Conservation (phyloP, 2,888 invertebrate genomes). For the Chaitophorus viminalis region DNA sequence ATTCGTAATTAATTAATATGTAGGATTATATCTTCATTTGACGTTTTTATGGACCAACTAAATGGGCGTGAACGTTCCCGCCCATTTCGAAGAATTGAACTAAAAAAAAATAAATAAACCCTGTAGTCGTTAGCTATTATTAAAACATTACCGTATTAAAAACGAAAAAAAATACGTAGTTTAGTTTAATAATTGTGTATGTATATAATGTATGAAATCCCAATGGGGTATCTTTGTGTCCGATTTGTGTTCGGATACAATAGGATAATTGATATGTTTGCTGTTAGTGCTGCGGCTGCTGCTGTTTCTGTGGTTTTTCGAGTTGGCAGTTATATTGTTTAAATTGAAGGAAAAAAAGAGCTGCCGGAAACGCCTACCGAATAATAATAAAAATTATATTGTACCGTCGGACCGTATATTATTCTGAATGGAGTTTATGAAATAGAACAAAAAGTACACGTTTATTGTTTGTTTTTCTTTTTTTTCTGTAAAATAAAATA, state of each 20-base stretch:
- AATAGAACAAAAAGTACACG: conserved; percentile 61
- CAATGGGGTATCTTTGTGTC: conserved; percentile 62
- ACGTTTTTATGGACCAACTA: conserved; percentile 52
- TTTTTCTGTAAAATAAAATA: conserved; percentile 51
- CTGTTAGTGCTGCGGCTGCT: conserved; percentile 16
- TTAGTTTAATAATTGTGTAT: conserved; percentile 33
- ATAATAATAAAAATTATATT: conserved; percentile 62
- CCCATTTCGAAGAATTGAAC: conserved; percentile 35
- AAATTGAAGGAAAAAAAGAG: conserved; percentile 47
- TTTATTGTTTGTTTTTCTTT: conserved; percentile 48
- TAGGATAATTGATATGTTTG: conserved; percentile 61
- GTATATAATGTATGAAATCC: conserved; percentile 52
- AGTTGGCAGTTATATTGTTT: conserved; percentile 62
- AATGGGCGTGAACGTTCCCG: conserved; percentile 32
- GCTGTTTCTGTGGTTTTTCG: conserved; percentile 57
- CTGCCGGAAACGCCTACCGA: conserved; percentile 61
- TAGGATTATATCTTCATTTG: conserved; percentile 40
- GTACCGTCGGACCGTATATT: conserved; percentile 45
- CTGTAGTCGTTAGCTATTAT: conserved; percentile 44
- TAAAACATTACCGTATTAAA: conserved; percentile 50
- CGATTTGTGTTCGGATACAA: conserved; percentile 60
- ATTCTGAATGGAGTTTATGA: conserved; percentile 37
- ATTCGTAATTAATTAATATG: conserved; percentile 11
- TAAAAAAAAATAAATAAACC: neutral
- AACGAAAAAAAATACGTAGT: conserved; percentile 22